Conservation (phyloP, 2,888 invertebrate species). For the Pristionchus japonicus region DNA sequence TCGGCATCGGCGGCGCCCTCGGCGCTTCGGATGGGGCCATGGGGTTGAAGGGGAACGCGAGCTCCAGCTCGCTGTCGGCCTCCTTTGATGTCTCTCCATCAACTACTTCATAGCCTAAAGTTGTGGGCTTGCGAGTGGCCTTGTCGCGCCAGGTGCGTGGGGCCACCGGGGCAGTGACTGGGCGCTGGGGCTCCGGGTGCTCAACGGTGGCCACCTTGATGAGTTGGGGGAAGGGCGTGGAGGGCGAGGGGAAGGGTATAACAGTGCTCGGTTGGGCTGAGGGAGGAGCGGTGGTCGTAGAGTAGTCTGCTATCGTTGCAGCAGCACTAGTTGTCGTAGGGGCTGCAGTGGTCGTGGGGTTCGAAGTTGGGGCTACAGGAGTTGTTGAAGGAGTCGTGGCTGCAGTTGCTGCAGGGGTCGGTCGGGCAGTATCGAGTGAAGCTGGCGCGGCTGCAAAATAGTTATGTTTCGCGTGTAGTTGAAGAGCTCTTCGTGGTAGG, state of each 20-base stretch:
- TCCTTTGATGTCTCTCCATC: slow-evolving; percentile 17
- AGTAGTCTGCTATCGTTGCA: background rate
- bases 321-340: background rate
- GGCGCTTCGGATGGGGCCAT: background rate
- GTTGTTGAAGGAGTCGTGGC: no score
- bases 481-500: no score
- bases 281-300: background rate
- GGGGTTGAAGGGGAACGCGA: slow-evolving; percentile 32
- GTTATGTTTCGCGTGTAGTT: no score
- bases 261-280: background rate
- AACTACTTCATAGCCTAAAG: background rate
- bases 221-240: background rate
- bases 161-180: background rate
- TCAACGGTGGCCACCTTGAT: background rate
- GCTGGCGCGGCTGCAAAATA: no score
- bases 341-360: background rate
- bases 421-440: no score
- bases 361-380: background rate
- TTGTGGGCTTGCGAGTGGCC: background rate
- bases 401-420: no score
- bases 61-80: background rate
- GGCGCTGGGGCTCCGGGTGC: background rate
- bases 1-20: background rate
- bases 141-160: background rate
- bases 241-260: background rate